phyloP scores from a whole-genome alignment of 2,113 vertebrate species.

The Chinchilla lanigera region DNA sequence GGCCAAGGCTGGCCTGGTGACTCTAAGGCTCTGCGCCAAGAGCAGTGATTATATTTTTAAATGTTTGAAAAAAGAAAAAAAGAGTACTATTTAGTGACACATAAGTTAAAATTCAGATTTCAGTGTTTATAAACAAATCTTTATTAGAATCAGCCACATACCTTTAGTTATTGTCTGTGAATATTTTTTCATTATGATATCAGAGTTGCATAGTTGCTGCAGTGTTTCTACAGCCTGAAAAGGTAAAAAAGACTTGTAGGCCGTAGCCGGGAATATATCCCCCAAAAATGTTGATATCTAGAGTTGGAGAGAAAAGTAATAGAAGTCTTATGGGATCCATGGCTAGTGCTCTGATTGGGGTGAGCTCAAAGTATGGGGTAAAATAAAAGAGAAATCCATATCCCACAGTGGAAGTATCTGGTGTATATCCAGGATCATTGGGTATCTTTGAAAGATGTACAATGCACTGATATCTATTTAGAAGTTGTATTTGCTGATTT shows the following conservation, averaged over 20 bases:
- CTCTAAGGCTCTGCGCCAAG: not conserved
- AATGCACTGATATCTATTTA: not conserved
- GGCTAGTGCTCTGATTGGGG: not conserved
- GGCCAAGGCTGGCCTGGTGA: not conserved
- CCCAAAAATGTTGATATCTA: not conserved
- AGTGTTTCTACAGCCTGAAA: not conserved
- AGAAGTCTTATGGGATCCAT: not conserved
- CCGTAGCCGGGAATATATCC: not conserved
- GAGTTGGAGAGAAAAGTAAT: not conserved
- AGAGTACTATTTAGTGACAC: not conserved
- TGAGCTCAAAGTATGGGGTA: not conserved
- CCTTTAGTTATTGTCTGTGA: not conserved
- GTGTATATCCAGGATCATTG: not conserved
- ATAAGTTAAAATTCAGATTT: conserved; percentile 1
- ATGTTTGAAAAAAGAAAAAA: not conserved
- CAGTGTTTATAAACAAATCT: not conserved
- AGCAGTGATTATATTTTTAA: not conserved
- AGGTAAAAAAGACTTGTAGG: not conserved
- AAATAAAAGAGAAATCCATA: not conserved
- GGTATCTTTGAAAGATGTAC: not conserved
- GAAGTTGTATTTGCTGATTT: not conserved
- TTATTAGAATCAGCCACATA: not conserved
- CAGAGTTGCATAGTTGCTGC: not conserved
- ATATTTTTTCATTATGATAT: not conserved
- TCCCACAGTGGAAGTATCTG: not conserved